These are phyloP conservation scores for Petaurus breviceps DNA, from an alignment of 2,113 vertebrate species.

Conservation along the genomic window DNA sequence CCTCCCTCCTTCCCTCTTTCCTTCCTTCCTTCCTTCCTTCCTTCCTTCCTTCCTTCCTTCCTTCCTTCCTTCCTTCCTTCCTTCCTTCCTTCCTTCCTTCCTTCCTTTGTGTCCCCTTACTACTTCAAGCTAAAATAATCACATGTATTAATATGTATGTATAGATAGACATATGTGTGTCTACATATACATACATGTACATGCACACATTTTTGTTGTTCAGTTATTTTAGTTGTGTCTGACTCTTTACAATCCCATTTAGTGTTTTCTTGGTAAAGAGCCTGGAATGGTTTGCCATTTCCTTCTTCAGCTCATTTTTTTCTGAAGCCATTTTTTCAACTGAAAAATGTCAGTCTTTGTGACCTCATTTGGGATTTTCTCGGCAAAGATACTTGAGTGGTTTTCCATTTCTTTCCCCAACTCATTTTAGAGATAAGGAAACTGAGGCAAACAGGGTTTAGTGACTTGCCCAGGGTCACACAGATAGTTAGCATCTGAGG, in stretches of 20 bases:
- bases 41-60: neutral
- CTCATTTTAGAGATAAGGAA: neutral
- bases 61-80: too few species aligned
- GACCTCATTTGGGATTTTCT: neutral
- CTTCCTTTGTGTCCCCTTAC: neutral
- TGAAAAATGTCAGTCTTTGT: neutral
- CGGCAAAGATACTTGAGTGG: neutral
- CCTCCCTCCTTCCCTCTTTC: neutral
- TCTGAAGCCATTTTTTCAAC: neutral
- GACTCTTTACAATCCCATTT: neutral
- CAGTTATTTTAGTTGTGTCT: neutral
- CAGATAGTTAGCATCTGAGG: neutral
- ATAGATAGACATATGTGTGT: too few species aligned
- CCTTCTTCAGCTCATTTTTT: neutral
- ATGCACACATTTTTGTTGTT: neutral
- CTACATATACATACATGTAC: too few species aligned
- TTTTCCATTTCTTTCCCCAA: neutral
- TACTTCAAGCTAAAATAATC: neutral
- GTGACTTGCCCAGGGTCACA: neutral
- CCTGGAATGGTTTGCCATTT: neutral
- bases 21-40: neutral
- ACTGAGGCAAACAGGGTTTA: neutral
- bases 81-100: neutral
- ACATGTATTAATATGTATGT: too few species aligned
- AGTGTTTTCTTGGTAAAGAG: neutral